Base-by-base conservation (phyloP, 2,797 vertebrate species). In the Syncerus caffer region DNA sequence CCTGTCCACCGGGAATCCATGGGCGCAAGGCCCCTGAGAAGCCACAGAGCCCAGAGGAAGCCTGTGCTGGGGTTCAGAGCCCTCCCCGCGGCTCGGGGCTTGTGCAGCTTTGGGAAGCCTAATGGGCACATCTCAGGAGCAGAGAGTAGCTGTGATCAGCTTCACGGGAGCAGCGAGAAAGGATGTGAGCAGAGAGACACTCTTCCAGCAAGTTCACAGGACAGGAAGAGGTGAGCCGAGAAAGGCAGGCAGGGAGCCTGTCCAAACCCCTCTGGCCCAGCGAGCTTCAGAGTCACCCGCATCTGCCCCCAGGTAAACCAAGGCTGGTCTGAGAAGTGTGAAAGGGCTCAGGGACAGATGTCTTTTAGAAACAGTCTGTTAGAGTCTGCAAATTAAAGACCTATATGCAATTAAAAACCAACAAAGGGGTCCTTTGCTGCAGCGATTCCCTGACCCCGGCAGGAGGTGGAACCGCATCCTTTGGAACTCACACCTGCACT, bases 401-500 rank as follows among this genome's bases (percentile, higher is more conserved):
- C 4, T 2, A 0, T 0, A 2, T 1, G 1, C 2, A 4, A 3
- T 2, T 0, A 16, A 3, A 19, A 4, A 9, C 15, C n/a, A 29
- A 0, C 15, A 6, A 1, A 15, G 19, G n/a, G 7, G 2, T 4
- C 1, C n/a, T 38, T 9, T 2, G 31, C 6, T 6, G 2, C 15
- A 4, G 7, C 0, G 0, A 1, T 0, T 23, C 29, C 11, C 9
- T 2, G 13, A 7, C 11, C 8, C 29, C 1, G 3, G 7, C 42
- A 2, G n/a, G 15, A 8, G 42, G 7, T 0, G 21, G 31, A 15
- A 7, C 7, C 1, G 21, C 0, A 2, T 6, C 7, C 38, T 15
- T 4, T 53, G 9, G 0, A 14, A 31, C 51, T 6, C 3, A 4
- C 19, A 21, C 19, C 31, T 16, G 23, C 27, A 1, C 29, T 11